Base-by-base conservation (phyloP, 2,888 invertebrate species). In the Tiphia femorata region DNA sequence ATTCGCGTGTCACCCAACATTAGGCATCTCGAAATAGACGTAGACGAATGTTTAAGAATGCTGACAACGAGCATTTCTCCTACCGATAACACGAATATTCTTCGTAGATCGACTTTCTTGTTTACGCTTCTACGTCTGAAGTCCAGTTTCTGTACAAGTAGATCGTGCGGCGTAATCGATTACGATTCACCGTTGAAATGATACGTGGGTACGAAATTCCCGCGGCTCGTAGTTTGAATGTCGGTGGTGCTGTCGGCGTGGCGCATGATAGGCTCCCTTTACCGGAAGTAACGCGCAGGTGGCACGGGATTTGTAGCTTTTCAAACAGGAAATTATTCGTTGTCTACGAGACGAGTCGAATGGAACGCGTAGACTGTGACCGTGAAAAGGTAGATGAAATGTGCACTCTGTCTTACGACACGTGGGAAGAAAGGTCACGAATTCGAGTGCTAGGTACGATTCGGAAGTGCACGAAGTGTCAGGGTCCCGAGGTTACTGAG, bases 401-500 rank as follows among this genome's bases (percentile, higher is more conserved):
- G 46, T 48, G 5, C 33, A 0, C 42, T n/a, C 7, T 52, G 57
- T 65, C 40, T 51, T 30, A 54, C 53, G 49, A 46, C 37, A 58
- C 41, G 61, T 42, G 43, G 35, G 58, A 56, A 47, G 55, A 61
- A 64, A 67, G 70, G 69, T 72, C 64, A 59, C 58, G 68, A 66
- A 64, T 64, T 60, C 61, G 56, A 49, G 51, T 59, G 58, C 49
- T 52, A 65, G 55, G 60, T 43, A 57, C 63, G 46, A 23, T n/a
- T 54, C 42, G 35, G 52, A 56, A 51, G 64, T 72, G 59, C 55
- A 55, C 23, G 51, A 59, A 67, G 69, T 74, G 74, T 77, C 77
- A 70, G 67, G 77, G 73, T 65, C 73, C 63, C 57, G 48, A 61
- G 62, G 66, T 64, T 16, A n/a, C n/a, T n/a, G n/a, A n/a, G n/a